Conservation (phyloP, 2,888 invertebrate species). For the Aphodius sticticus region DNA sequence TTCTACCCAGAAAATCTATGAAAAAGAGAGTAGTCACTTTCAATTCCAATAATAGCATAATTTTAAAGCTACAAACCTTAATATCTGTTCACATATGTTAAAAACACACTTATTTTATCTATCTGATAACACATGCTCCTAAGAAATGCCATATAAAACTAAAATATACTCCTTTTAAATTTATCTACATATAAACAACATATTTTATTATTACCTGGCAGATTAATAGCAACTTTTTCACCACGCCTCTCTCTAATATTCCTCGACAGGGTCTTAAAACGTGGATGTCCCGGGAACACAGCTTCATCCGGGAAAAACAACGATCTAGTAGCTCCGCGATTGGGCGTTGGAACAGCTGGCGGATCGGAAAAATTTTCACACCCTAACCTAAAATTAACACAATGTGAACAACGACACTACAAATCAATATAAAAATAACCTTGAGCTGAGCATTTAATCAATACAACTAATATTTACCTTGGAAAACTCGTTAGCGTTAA, state of each 20-base stretch:
- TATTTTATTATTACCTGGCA: slow-evolving; percentile 76
- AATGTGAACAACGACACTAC: background rate
- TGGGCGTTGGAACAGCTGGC: slow-evolving; percentile 72
- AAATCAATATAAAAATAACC: slow-evolving; percentile 17
- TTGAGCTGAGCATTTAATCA: slow-evolving; percentile 18
- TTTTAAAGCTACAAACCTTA: too few relatives aligned
- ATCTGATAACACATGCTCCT: too few relatives aligned
- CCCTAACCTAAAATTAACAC: slow-evolving; percentile 73
- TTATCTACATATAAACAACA: too few relatives aligned
- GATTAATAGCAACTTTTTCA: slow-evolving; percentile 95
- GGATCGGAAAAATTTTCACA: slow-evolving; percentile 90
- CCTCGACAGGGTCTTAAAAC: slow-evolving; percentile 90
- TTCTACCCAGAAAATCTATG: too few relatives aligned
- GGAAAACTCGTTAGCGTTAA: slow-evolving; percentile 95
- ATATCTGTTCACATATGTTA: too few relatives aligned
- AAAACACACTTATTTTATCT: too few relatives aligned
- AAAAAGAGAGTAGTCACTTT: too few relatives aligned
- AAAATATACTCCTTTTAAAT: too few relatives aligned
- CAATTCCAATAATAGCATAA: too few relatives aligned
- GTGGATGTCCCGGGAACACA: slow-evolving; percentile 94
- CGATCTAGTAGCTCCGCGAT: slow-evolving; percentile 80
- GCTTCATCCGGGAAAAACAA: slow-evolving; percentile 94
- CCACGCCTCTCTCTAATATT: slow-evolving; percentile 93
- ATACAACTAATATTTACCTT: slow-evolving; percentile 66
- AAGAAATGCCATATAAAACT: too few relatives aligned